Conservation (phyloP, 2,113 vertebrate species). For the Alethe castanea region DNA sequence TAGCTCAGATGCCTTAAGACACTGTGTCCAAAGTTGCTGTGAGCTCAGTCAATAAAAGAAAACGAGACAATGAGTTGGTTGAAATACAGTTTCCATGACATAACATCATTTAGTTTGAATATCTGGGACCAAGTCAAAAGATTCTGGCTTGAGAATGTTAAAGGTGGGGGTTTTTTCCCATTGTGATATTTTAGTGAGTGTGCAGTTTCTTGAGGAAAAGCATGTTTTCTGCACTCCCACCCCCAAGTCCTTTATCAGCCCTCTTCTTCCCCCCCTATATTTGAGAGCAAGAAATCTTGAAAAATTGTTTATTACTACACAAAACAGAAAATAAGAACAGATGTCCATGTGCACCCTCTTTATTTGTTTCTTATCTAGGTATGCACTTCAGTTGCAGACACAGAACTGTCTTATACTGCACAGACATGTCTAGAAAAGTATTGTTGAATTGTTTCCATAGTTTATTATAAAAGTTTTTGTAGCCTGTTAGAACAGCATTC, state of each 20-base stretch:
- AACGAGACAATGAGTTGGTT: neutral
- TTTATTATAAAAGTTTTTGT: neutral
- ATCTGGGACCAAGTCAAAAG: neutral
- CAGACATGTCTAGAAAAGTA: constrained; percentile 24
- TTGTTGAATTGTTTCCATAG: neutral
- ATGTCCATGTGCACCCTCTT: neutral
- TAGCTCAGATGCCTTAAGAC: neutral
- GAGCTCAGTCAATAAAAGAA: neutral
- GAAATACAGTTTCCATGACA: neutral
- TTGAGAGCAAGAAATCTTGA: neutral
- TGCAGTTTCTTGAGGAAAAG: neutral
- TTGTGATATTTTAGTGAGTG: neutral
- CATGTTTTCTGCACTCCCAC: neutral
- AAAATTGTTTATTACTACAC: neutral
- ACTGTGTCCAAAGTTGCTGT: neutral
- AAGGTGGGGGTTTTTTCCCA: neutral
- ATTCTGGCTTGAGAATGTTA: neutral
- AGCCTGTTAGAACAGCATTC: neutral
- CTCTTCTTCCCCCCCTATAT: neutral
- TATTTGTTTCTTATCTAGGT: neutral
- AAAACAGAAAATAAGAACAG: neutral
- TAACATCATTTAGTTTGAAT: neutral
- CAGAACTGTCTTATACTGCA: neutral
- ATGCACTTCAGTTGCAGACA: neutral
- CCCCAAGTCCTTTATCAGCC: neutral